Evolutionary conservation across 2,113 vertebrate genomes (phyloP).

Genomic region (Mesitornis unicolor): DNA sequence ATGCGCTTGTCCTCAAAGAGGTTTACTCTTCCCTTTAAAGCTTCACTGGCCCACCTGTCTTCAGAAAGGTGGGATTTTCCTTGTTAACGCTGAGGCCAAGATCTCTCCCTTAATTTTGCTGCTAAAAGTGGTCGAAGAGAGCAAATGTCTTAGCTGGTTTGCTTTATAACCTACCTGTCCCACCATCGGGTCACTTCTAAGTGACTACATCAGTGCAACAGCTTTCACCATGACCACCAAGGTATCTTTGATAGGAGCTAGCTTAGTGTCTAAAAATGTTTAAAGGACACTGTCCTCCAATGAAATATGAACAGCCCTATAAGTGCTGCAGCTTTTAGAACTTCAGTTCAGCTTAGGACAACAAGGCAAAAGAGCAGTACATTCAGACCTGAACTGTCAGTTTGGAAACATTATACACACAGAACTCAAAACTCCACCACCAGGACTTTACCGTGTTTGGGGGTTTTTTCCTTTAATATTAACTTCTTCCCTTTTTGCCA

Average conservation of each 20-base stretch:
- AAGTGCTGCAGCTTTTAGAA: background rate
- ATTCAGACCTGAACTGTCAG: background rate
- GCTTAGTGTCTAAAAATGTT: background rate
- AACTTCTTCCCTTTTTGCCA: background rate
- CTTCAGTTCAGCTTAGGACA: background rate
- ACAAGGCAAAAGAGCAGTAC: background rate
- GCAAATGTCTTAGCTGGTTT: background rate
- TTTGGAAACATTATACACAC: background rate
- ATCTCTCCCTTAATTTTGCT: background rate
- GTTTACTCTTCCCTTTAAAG: background rate
- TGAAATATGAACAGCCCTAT: background rate
- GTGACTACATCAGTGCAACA: background rate
- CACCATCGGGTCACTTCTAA: background rate
- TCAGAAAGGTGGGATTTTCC: background rate
- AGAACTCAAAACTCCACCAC: background rate
- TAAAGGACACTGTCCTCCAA: background rate
- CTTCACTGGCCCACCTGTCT: background rate
- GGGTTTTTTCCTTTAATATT: background rate
- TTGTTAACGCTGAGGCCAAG: background rate
- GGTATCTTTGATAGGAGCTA: background rate
- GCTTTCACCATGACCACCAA: background rate
- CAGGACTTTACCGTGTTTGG: background rate
- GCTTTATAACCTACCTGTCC: background rate
- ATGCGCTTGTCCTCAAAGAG: background rate
- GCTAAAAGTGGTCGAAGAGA: background rate